Percentiles rank a stretch among this genome's conserved stretches.
These are phyloP conservation scores for Arizona elegans DNA, from an alignment of 2,113 vertebrate species.

Conservation along the genomic window DNA sequence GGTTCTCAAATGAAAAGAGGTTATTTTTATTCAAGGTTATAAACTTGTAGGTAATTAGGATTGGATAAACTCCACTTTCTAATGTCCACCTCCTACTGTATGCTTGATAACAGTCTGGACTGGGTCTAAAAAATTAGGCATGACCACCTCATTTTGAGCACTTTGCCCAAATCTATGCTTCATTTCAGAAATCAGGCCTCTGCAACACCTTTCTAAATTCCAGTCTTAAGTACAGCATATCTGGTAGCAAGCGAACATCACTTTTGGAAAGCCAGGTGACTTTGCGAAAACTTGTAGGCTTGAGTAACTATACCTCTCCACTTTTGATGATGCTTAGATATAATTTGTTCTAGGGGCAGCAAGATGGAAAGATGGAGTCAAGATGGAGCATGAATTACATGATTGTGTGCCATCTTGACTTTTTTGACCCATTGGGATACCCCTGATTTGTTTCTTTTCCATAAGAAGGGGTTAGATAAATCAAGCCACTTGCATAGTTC, in stretches of 20 bases:
- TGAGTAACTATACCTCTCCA: background rate
- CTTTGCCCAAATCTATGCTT: background rate
- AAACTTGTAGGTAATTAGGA: background rate
- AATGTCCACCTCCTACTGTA: background rate
- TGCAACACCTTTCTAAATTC: background rate
- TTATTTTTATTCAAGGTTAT: background rate
- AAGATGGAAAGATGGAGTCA: no score
- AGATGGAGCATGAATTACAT: background rate
- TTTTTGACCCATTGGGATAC: background rate
- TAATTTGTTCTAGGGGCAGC: background rate
- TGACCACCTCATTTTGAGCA: background rate
- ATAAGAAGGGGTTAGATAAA: background rate
- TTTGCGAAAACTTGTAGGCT: background rate
- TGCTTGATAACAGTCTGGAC: background rate
- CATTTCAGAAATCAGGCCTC: background rate
- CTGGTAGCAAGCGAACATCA: background rate
- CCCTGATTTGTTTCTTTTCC: background rate
- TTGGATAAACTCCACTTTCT: background rate
- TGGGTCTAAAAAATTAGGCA: background rate
- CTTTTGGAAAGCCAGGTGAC: background rate
- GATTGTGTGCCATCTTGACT: background rate
- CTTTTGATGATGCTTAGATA: background rate
- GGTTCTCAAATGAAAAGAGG: background rate
- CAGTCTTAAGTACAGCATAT: background rate
- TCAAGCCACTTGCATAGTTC: background rate